Evolutionary conservation across 2,113 vertebrate species (phyloP), one percentile per base, ranked within the genome.

Genomic region (Oenanthe melanoleuca): DNA sequence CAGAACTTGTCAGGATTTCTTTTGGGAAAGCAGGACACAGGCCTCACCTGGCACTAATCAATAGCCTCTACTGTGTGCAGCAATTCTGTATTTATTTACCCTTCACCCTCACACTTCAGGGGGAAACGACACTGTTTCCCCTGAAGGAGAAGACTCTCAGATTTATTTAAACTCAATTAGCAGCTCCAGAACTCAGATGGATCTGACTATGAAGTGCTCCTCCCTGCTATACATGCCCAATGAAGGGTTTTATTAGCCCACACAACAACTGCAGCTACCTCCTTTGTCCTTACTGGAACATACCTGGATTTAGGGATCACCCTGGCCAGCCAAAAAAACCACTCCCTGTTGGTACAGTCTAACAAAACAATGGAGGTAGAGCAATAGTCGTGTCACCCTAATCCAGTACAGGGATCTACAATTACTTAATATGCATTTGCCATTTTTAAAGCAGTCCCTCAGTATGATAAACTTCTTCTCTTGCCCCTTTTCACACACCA

Each of bases 151-250:
- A 74, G 57, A 28, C 15, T 64, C 50, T 49, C 50, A 55, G 66
- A 18, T 21, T 33, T 28, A 70, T 29, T 14, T 25, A 4, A 86
- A 87, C 29, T 55, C 8, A 1, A 3, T 28, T 28, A 92, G n/a
- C 31, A 90, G 80, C 44, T 87, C 64, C 42, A 83, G 50, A 80
- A 52, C 53, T 55, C 17, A 22, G 56, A 44, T 24, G 29, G 63
- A 72, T 0, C 0, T 53, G 86, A 82, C 59, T 11, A 10, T 0
- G 0, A 63, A 56, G 33, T 31, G 38, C 64, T 86, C 37, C 64
- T 93, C 84, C 57, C 42, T 49, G 40, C 40, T 71, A 42, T 73
- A 45, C 69, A 26, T 8, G 53, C 65, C 73, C 14, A 6, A 26
- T 11, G 2, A 47, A 60, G 61, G 25, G 18, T 40, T 84, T 85